Evolutionary conservation across 23 tunicate species (phyloP).

Genomic region (Styela plicata): DNA sequence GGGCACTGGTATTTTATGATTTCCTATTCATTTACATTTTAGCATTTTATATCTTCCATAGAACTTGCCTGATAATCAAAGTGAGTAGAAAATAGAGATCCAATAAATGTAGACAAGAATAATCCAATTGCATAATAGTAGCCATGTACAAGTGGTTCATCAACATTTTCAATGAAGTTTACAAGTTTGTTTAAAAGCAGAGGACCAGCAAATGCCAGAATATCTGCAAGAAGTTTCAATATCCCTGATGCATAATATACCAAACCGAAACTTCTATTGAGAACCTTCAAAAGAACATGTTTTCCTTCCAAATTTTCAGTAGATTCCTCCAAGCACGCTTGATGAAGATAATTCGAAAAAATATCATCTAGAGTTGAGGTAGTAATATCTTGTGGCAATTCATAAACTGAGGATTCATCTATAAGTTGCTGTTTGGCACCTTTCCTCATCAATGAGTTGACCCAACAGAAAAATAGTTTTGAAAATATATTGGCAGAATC

Average conservation of each 20-base stretch:
- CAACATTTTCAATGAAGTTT: constrained; percentile 48
- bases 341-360: constrained; percentile 25
- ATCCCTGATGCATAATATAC: constrained; percentile 60
- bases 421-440: constrained; percentile 46
- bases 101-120: constrained; percentile 58
- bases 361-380: constrained; percentile 41
- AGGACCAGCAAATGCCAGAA: constrained; percentile 83
- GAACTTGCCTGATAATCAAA: constrained; percentile 80
- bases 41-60: not conserved
- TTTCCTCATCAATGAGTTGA: constrained; percentile 61
- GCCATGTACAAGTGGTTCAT: constrained; percentile 68
- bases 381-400: constrained; percentile 55
- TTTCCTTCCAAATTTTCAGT: not conserved
- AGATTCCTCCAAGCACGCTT: not conserved
- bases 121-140: constrained; percentile 78
- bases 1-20: no score
- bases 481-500: constrained; percentile 48
- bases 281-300: constrained; percentile 23
- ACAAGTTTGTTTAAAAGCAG: constrained; percentile 66
- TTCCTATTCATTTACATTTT: no score
- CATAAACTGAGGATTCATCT: constrained; percentile 48
- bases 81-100: constrained; percentile 69
- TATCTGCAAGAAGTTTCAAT: constrained; percentile 55
- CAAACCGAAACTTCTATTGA: constrained; percentile 51
- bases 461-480: constrained; percentile 77